Evolutionary conservation across 1,140 invertebrate species (phyloP).

Genomic region (Mya arenaria): DNA sequence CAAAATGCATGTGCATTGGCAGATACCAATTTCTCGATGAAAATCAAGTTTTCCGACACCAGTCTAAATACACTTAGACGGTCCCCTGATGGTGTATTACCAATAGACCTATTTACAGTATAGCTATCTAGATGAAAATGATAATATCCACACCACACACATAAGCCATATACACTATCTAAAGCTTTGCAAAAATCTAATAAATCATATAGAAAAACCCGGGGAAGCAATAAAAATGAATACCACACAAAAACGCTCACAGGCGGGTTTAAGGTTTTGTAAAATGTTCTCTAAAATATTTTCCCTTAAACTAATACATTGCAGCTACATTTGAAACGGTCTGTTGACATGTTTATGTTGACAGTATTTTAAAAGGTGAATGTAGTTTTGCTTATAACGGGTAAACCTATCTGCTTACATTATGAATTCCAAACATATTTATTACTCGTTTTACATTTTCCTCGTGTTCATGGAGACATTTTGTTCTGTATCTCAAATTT

Average conservation of each 20-base stretch:
- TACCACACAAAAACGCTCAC: conserved; percentile 40
- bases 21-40: too few species aligned
- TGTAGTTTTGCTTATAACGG: too few species aligned
- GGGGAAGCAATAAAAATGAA: conserved; percentile 45
- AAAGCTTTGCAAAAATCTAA: conserved; percentile 52
- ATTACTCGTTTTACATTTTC: too few species aligned
- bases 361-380: too few species aligned
- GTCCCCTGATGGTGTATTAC: conserved; percentile 25
- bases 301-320: conserved; percentile 5
- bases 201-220: conserved; percentile 54
- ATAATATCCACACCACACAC: conserved; percentile 53
- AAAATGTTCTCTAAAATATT: too few species aligned
- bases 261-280: conserved; percentile 34
- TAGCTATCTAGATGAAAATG: conserved; percentile 45
- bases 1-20: too few species aligned
- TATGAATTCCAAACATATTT: too few species aligned
- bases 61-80: too few species aligned
- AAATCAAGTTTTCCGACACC: too few species aligned
- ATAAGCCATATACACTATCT: conserved; percentile 50
- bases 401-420: too few species aligned
- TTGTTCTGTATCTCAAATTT: too few species aligned
- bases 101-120: conserved; percentile 8
- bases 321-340: conserved; percentile 9
- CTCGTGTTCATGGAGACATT: too few species aligned
- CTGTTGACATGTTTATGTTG: conserved; percentile 31